Base-by-base conservation (phyloP, 2,797 vertebrate species). In the Erpetoichthys calabaricus region DNA sequence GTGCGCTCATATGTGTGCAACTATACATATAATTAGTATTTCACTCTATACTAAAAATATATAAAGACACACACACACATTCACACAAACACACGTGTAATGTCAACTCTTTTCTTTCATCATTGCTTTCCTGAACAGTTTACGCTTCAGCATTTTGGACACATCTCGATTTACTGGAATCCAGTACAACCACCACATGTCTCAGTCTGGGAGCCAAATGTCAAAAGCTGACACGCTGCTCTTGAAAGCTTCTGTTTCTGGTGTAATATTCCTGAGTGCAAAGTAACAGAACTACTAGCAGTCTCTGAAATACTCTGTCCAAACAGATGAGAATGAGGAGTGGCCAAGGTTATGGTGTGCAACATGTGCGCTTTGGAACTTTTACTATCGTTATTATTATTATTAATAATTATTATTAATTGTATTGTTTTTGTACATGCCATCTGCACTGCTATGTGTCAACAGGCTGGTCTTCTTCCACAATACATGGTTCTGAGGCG, bases 261-360 rank as follows among this genome's bases (percentile, higher is more conserved):
- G 80, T 86, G 84, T 76, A 64, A 76, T 86, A 91, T 94, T 96
- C 95, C 95, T 99, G 95, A 99, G 94, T 91, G 89, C 90, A 90
- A 91, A 91, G 80, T 82, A 82, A 81, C 81, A 79, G 81, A 82
- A 85, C 86, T 82, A 88, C 84, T 78, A 59, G 85, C 86, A 86
- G 79, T 81, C 82, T 60, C 78, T 83, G 66, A 80, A 79, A 75
- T 69, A 86, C 81, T 75, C 82, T 70, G 63, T 86, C 74, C 81
- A 80, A 73, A 77, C 75, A 83, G 80, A 80, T 77, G 86, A 85
- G 65, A 80, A 71, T 64, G 75, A 82, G 72, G 78, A 76, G 75
- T 84, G 83, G 81, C 71, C 69, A 69, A 66, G 79, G 80, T 75
- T 82, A 81, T 78, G 80, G 75, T 80, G 79, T 82, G 77, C 79